Evolutionary conservation across 2,113 vertebrate species (phyloP).

Genomic region (Brienomyrus longianalis): DNA sequence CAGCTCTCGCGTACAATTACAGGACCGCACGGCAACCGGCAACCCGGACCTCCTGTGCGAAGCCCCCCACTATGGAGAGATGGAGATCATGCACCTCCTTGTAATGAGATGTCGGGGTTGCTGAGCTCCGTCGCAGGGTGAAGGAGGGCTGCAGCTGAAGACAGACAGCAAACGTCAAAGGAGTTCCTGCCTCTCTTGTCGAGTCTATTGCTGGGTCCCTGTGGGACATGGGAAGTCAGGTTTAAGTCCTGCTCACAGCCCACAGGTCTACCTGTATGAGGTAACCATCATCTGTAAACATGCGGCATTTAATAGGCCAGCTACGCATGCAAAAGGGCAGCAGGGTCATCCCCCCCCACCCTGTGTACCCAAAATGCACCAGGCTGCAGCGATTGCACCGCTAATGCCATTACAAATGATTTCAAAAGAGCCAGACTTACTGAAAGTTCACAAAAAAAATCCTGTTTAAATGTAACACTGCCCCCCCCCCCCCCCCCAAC

Average conservation of each 20-base stretch:
- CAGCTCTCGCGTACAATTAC: not conserved
- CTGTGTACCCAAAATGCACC: not conserved
- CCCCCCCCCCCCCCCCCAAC: not conserved
- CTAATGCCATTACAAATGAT: not conserved
- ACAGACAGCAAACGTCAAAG: not conserved
- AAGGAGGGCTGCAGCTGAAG: not conserved
- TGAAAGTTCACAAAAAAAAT: not conserved
- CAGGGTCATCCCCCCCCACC: not conserved
- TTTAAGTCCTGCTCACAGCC: not conserved
- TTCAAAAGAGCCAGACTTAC: not conserved
- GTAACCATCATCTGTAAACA: not conserved
- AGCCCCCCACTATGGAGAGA: not conserved
- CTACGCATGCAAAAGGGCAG: not conserved
- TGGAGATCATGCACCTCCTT: not conserved
- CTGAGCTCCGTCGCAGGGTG: not conserved
- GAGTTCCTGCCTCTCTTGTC: not conserved
- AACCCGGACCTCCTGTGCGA: not conserved
- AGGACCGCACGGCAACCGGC: not conserved
- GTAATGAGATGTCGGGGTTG: not conserved
- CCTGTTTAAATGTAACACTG: constrained; percentile 10
- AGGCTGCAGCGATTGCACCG: not conserved
- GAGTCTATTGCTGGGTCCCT: not conserved
- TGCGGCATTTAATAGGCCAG: not conserved
- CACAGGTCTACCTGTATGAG: not conserved
- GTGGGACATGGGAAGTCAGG: not conserved